phyloP scores from a whole-genome alignment of 2,888 invertebrate species.

The Leptothorax acervorum region DNA sequence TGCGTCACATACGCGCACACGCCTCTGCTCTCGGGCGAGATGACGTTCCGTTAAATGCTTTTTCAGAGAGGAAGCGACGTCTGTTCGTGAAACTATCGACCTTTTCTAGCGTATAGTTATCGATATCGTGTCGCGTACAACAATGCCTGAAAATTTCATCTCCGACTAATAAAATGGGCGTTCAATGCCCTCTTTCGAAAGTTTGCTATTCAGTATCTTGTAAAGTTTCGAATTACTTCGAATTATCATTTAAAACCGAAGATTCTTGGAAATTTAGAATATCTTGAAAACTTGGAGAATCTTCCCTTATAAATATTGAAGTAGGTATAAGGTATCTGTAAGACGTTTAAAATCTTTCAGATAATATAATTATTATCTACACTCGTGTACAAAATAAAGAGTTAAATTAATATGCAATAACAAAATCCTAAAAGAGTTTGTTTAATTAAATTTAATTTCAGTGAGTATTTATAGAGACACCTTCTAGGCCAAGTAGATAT shows the following conservation, averaged over 20 bases:
- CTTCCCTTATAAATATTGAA: neutral
- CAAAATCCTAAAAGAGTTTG: neutral
- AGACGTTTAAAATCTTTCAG: neutral
- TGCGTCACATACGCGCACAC: conserved; percentile 53
- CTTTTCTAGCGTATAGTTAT: conserved; percentile 57
- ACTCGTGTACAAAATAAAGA: neutral
- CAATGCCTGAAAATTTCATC: conserved; percentile 70
- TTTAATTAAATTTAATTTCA: conserved; percentile 1
- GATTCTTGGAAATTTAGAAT: neutral
- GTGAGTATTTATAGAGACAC: neutral
- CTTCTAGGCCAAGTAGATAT: neutral
- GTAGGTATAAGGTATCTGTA: neutral
- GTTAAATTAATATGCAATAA: neutral
- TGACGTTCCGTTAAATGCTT: conserved; percentile 58
- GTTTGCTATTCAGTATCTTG: conserved; percentile 1
- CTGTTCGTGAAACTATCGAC: conserved; percentile 63
- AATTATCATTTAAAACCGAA: neutral
- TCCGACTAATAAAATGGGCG: conserved; percentile 54
- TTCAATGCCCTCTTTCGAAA: conserved; percentile 3
- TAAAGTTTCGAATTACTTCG: neutral
- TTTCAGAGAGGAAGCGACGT: conserved; percentile 50
- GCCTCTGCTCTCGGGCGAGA: conserved; percentile 44
- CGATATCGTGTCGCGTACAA: conserved; percentile 52
- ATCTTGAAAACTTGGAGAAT: neutral
- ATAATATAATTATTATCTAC: neutral